Percentiles rank a stretch among this genome's conserved stretches.
Conservation (phyloP, 2,113 vertebrate species). For the Planiliza haematocheilus region DNA sequence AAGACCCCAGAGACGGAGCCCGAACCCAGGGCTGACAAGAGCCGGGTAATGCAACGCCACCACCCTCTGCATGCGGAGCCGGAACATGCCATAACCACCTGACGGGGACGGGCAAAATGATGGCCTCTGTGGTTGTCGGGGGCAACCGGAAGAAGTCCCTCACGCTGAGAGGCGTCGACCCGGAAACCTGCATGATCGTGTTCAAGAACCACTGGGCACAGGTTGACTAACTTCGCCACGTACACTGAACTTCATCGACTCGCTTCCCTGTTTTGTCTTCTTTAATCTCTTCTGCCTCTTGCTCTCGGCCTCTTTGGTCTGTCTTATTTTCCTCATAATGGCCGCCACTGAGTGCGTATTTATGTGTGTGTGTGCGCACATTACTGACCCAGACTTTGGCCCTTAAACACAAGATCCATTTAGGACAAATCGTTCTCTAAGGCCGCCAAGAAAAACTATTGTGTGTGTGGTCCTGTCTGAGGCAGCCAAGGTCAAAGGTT, state of each 20-base stretch:
- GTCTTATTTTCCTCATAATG: slow-evolving; percentile 43
- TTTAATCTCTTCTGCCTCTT: background rate
- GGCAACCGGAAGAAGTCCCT: slow-evolving; percentile 85
- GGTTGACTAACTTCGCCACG: slow-evolving; percentile 16
- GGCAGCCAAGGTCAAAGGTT: slow-evolving; percentile 54
- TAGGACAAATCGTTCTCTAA: slow-evolving; percentile 45
- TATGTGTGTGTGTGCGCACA: slow-evolving; percentile 36
- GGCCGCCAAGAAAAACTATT: slow-evolving; percentile 40
- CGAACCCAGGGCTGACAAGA: slow-evolving; percentile 26
- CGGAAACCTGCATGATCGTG: slow-evolving; percentile 98
- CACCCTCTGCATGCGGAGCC: background rate
- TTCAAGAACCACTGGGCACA: slow-evolving; percentile 98
- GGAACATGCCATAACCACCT: slow-evolving; percentile 67
- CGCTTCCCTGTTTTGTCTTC: background rate
- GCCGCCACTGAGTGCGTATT: slow-evolving; percentile 12
- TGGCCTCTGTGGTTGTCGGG: slow-evolving; percentile 86
- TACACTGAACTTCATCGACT: background rate
- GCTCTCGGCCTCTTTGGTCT: background rate
- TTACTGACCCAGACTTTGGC: slow-evolving; percentile 60
- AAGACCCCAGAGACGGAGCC: background rate
- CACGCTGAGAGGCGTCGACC: slow-evolving; percentile 91
- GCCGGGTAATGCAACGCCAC: background rate
- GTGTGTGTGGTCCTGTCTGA: slow-evolving; percentile 32
- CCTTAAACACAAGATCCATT: slow-evolving; percentile 67
- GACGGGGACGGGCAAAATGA: slow-evolving; percentile 77